A percentile compares a stretch with the other conserved stretches of the same genome.
Conservation (phyloP, 1,140 invertebrate species). For the Venturia canescens region DNA sequence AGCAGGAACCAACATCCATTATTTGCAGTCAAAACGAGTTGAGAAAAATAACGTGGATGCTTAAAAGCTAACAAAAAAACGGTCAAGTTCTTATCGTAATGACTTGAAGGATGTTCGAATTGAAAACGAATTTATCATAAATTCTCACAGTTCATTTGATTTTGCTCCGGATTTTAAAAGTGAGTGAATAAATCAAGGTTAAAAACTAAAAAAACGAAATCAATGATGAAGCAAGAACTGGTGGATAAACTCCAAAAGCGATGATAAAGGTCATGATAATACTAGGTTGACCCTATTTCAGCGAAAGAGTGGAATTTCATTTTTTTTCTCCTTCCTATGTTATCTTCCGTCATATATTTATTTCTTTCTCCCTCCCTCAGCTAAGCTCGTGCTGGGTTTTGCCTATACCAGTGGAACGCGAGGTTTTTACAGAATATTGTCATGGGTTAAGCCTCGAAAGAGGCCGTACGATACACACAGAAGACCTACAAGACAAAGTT, state of each 20-base stretch:
- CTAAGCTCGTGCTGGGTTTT: neutral
- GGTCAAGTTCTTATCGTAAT: too few species aligned
- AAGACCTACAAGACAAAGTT: slow-evolving; percentile 66
- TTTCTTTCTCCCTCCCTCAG: slow-evolving; percentile 1
- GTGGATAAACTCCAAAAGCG: slow-evolving; percentile 1
- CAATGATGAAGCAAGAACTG: neutral
- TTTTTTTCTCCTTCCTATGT: neutral
- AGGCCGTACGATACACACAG: slow-evolving; percentile 68
- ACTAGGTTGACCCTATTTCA: slow-evolving; percentile 29
- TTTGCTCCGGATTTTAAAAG: neutral
- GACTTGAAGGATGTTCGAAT: neutral
- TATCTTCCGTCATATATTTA: neutral
- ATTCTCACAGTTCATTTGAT: neutral
- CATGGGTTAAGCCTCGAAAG: slow-evolving; percentile 58
- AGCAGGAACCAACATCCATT: neutral
- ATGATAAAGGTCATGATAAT: slow-evolving; percentile 20
- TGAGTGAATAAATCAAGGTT: neutral
- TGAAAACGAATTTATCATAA: neutral
- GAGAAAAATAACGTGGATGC: neutral
- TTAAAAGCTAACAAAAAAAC: neutral
- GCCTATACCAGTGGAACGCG: slow-evolving; percentile 16
- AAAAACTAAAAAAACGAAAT: neutral
- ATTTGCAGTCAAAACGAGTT: neutral
- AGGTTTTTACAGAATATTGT: slow-evolving; percentile 60
- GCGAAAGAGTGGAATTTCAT: neutral